phyloP scores from a whole-genome alignment of 2,797 vertebrate species.

The Pterois miles region DNA sequence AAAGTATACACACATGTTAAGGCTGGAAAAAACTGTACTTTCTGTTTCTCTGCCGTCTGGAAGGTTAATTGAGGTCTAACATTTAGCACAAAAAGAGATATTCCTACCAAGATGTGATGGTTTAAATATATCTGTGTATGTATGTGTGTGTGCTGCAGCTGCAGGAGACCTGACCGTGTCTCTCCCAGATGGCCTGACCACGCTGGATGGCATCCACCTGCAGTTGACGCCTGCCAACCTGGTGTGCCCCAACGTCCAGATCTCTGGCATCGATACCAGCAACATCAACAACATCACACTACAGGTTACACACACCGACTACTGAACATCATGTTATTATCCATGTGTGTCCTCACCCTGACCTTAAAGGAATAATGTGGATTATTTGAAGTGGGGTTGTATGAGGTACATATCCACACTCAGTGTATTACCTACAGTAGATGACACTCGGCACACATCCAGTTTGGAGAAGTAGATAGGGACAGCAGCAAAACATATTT shows the following conservation, averaged over 20 bases:
- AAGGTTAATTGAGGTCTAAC: not conserved
- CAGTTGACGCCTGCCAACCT: conserved; percentile 92
- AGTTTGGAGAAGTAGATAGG: not conserved
- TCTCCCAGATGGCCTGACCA: conserved; percentile 93
- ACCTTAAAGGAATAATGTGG: not conserved
- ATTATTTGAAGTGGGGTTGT: not conserved
- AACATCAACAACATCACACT: conserved; percentile 98
- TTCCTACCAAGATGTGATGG: not conserved
- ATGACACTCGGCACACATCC: not conserved
- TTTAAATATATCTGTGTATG: not conserved
- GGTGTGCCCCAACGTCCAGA: conserved; percentile 96
- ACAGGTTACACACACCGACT: conserved; percentile 83
- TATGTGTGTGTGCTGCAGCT: conserved; percentile 72
- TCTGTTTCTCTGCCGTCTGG: not conserved
- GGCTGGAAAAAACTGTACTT: not conserved
- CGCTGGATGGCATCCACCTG: conserved; percentile 96
- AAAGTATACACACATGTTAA: too few relatives aligned
- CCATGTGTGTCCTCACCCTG: not conserved
- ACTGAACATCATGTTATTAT: not conserved
- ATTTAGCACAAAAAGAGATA: not conserved
- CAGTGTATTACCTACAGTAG: not conserved
- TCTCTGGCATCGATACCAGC: conserved; percentile 94
- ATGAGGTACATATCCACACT: not conserved
- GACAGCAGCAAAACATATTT: not conserved
- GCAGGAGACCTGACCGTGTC: conserved; percentile 97